These are phyloP conservation scores for Sebastes diaconus DNA, from an alignment of 2,797 vertebrate species.

Conservation along the genomic window DNA sequence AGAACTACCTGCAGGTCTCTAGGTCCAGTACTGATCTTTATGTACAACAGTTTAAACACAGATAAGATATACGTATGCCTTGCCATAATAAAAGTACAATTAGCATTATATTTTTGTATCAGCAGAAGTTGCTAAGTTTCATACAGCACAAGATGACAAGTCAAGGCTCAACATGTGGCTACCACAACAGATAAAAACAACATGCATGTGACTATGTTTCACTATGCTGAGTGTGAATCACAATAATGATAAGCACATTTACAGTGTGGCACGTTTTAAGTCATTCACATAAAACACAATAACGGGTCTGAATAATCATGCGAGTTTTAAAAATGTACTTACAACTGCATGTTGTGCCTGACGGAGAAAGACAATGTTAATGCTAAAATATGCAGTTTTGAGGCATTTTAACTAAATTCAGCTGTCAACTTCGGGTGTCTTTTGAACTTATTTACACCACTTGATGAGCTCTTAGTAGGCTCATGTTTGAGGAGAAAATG, in stretches of 20 bases:
- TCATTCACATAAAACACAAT: slow-evolving; percentile 25
- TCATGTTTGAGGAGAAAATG: slow-evolving; percentile 21
- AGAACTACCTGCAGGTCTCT: neutral
- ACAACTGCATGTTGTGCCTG: slow-evolving; percentile 73
- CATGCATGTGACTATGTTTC: slow-evolving; percentile 36
- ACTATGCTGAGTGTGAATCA: slow-evolving; percentile 7
- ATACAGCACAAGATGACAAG: slow-evolving; percentile 12
- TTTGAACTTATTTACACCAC: neutral
- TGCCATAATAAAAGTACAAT: neutral
- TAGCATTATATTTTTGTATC: neutral
- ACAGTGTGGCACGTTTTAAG: slow-evolving; percentile 18
- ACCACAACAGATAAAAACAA: slow-evolving; percentile 24
- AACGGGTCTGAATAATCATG: slow-evolving; percentile 29
- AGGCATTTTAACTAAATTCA: neutral
- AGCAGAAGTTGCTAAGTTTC: neutral
- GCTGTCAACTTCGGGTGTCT: neutral
- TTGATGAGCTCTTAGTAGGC: neutral
- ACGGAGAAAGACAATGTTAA: slow-evolving; percentile 56
- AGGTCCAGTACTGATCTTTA: slow-evolving; percentile 11
- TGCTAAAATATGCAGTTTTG: slow-evolving; percentile 35
- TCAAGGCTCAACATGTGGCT: slow-evolving; percentile 8
- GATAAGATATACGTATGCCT: neutral
- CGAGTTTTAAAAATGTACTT: slow-evolving; percentile 59
- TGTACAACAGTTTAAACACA: neutral
- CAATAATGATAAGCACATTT: slow-evolving; percentile 13